Evolutionary conservation across 2,113 vertebrate species (phyloP), one percentile per base, ranked within the genome.

Genomic region (Tachysurus fulvidraco): DNA sequence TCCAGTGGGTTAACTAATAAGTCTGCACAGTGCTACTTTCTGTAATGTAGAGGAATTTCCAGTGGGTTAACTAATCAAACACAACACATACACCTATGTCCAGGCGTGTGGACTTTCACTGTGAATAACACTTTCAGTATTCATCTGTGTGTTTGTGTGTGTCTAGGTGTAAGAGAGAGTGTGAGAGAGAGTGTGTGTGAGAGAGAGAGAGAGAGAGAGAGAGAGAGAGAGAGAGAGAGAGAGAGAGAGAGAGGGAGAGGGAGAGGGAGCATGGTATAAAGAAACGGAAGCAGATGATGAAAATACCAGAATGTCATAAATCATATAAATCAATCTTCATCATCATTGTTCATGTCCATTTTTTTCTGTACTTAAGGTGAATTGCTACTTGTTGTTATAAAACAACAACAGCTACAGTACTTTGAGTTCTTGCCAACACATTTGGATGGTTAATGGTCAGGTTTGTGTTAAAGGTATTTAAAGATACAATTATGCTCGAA

Each of bases 1-100:
- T 86, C 81, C 85, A 54, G 30, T 84, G 50, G 19, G 28, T 86
- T 74, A 73, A 84, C 84, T 84, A 86, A 50, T 83, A n/a, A n/a
- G n/a, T n/a, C n/a, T n/a, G n/a, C n/a, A n/a, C n/a, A n/a, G n/a
- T n/a, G n/a, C n/a, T n/a, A n/a, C n/a, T n/a, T 85, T 88, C 84
- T 85, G 80, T 83, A 52, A 12, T 73, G 57, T 77, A 52, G 59
- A 52, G 7, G 74, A 80, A 69, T 86, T 89, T 86, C 81, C 85
- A 54, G 30, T 84, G 36, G 19, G 28, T 86, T 74, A 74, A 84
- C 84, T 84, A 86, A 52, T 83, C 83, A 83, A 60, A 83, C 79
- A 62, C 14, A 79, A 71, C 78, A 71, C 57, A 69, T 50, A 88
- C 83, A 84, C 83, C 41, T 59, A 60, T 8, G 5, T 16, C n/a